Evolutionary conservation across 2,113 vertebrate species (phyloP), one percentile per base, ranked within the genome.

Genomic region (Carettochelys insculpta): DNA sequence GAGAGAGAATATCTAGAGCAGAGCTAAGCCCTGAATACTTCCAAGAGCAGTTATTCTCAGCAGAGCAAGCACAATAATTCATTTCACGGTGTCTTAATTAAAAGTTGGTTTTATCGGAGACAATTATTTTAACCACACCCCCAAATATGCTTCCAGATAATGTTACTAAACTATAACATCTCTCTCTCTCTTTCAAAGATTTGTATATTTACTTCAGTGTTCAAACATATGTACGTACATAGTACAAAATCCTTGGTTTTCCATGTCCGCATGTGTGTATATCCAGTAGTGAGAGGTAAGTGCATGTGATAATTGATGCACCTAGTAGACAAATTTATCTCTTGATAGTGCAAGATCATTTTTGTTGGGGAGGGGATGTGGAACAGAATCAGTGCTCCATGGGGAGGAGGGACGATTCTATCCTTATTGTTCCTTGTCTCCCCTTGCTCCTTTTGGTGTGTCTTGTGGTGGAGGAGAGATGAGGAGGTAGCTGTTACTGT

Each of bases 1-100:
- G 29, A 58, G 31, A 58, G 56, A 58, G 56, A 13, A 58, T 58
- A 58, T 5, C 8, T 53, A 53, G 52, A 24, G 52, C 25, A 9
- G 24, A 6, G 56, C 29, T 7, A 58, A 29, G 12, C 56, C 90
- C 68, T 71, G 77, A 82, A 80, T 51, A 82, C 68, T 77, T 82
- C 82, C 84, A 87, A 85, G 4, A 83, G 53, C 93, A 88, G 90
- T 86, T 94, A 92, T 80, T 87, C 94, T 86, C 93, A 47, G 81
- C 53, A 54, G 92, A 94, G 11, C 47, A 51, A 82, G 75, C 75
- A 51, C 56, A 95, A 53, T 80, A 45, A 81, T 91, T 77, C 88
- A 0, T 0, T 83, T 91, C 84, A 83, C 91, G 82, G 79, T 47
- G 25, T n/a, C 88, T 93, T 91, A 95, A 82, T 92, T 96, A 93